phyloP scores from a whole-genome alignment of 2,888 invertebrate species.

The Stenichneumon culpator region DNA sequence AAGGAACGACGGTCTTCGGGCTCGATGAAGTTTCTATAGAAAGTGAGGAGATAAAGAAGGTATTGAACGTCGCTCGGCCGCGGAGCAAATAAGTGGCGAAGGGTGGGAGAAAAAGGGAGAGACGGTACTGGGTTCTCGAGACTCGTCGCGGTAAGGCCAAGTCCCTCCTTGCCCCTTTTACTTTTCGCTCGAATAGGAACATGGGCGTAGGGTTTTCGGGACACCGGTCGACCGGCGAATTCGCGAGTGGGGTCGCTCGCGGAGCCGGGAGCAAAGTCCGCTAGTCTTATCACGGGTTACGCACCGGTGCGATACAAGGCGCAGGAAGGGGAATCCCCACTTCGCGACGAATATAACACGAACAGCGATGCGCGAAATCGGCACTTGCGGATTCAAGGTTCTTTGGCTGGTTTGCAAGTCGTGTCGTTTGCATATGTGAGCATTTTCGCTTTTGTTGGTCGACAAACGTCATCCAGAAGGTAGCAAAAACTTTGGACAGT shows the following conservation, averaged over 20 bases:
- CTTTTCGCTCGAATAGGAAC: not conserved
- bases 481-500: not conserved
- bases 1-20: not conserved
- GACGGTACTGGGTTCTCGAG: not conserved
- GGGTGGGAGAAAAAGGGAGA: not conserved
- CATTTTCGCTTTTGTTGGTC: not conserved
- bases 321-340: not conserved
- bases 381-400: not conserved
- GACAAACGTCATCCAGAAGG: no score
- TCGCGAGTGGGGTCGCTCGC: not conserved
- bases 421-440: not conserved
- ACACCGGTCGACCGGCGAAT: not conserved
- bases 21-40: slow-evolving; percentile 7
- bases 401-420: not conserved
- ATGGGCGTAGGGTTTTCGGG: slow-evolving; percentile 1
- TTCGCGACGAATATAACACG: slow-evolving; percentile 13
- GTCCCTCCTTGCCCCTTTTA: not conserved
- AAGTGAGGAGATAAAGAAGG: not conserved
- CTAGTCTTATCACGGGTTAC: not conserved
- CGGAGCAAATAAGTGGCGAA: not conserved
- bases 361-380: not conserved
- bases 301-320: slow-evolving; percentile 6
- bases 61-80: not conserved
- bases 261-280: not conserved
- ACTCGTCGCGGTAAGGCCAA: not conserved